Conservation (phyloP, 2,797 vertebrate species). For the Strix occidentalis region DNA sequence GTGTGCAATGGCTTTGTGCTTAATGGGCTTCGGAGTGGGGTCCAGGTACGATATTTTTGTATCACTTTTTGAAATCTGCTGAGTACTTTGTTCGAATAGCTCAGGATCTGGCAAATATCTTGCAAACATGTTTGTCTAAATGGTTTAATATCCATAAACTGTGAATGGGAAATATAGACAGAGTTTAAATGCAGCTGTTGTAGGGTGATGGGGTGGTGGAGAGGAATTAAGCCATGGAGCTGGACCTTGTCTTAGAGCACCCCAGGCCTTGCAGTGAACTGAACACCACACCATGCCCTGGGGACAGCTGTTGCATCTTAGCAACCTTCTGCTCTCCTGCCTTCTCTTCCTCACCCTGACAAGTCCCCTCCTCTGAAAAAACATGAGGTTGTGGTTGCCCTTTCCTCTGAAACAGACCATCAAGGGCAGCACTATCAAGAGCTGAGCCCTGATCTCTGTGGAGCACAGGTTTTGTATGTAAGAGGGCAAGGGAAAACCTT, state of each 20-base stretch:
- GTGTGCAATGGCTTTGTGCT: neutral
- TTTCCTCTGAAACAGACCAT: neutral
- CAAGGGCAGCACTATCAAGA: neutral
- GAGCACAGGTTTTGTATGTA: neutral
- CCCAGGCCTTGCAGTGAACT: neutral
- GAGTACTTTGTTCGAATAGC: neutral
- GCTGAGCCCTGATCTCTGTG: neutral
- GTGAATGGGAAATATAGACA: neutral
- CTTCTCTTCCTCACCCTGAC: neutral
- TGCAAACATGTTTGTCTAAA: neutral
- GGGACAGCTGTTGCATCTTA: neutral
- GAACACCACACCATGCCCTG: accelerated
- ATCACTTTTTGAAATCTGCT: neutral
- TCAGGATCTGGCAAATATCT: neutral
- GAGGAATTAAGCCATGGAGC: neutral
- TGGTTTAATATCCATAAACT: neutral
- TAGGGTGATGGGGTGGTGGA: neutral
- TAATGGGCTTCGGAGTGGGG: accelerated
- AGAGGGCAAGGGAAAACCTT: neutral
- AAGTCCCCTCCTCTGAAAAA: neutral
- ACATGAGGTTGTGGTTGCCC: accelerated
- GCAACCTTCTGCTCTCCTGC: neutral
- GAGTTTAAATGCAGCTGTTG: neutral
- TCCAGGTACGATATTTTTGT: neutral
- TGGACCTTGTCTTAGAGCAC: neutral